phyloP scores from a whole-genome alignment of 2,113 vertebrate species.

The Oryzias woworae region DNA sequence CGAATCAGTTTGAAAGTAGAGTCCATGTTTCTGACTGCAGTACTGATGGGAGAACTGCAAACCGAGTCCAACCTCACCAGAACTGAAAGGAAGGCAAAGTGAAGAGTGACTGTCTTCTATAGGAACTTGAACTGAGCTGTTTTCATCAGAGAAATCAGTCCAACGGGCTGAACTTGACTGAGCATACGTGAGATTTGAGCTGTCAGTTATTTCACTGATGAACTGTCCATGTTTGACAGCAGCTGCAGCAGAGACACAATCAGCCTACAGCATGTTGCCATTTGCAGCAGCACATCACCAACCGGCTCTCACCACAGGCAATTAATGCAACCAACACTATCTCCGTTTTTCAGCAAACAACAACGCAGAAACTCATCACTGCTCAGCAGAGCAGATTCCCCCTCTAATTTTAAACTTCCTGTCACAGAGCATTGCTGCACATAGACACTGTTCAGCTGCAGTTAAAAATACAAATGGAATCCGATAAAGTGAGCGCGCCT shows the following conservation, averaged over 20 bases:
- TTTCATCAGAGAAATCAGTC: too few species aligned
- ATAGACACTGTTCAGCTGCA: background rate
- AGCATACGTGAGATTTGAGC: too few species aligned
- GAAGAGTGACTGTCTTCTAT: too few species aligned
- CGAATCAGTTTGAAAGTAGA: too few species aligned
- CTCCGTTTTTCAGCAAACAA: slow-evolving; percentile 3
- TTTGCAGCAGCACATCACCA: background rate
- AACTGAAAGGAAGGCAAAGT: too few species aligned
- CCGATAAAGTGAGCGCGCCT: background rate
- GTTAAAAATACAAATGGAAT: slow-evolving; percentile 28
- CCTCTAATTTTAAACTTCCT: background rate
- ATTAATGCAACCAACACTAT: background rate
- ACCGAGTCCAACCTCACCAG: too few species aligned
- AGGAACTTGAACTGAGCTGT: too few species aligned
- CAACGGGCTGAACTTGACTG: too few species aligned
- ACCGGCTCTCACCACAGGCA: background rate
- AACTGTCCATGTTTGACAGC: background rate
- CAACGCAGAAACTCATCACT: background rate
- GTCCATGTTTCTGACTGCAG: too few species aligned
- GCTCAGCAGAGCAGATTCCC: background rate
- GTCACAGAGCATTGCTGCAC: background rate
- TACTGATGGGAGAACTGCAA: too few species aligned
- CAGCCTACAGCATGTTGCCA: background rate
- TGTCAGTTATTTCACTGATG: background rate
- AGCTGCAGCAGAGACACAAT: background rate